These are phyloP conservation scores for Tribolium madens DNA, from an alignment of 1,140 invertebrate species.

Conservation along the genomic window DNA sequence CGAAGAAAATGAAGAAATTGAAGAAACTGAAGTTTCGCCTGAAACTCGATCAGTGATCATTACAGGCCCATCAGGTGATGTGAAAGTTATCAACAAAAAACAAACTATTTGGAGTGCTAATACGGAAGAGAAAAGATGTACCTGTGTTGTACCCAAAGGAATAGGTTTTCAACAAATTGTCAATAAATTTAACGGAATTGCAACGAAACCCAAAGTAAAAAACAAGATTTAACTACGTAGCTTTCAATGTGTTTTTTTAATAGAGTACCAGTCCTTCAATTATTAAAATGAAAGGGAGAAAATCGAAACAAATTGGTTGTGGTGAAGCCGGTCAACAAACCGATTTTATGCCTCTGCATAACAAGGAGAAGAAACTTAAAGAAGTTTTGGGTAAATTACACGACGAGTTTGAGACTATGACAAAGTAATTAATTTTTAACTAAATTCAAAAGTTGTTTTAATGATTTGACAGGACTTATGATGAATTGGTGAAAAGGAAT, in stretches of 20 bases:
- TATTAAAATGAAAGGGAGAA: constrained; percentile 20
- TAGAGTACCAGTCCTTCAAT: neutral
- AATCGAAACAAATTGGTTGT: neutral
- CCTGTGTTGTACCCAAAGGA: constrained; percentile 55
- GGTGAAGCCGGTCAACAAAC: constrained; percentile 22
- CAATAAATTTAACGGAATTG: constrained; percentile 49
- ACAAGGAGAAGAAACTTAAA: constrained; percentile 61
- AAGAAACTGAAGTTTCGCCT: constrained; percentile 19
- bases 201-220: constrained; percentile 47
- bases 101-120: constrained; percentile 54
- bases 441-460: neutral
- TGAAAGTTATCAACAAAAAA: constrained; percentile 52
- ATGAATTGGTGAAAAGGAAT: constrained; percentile 64
- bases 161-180: constrained; percentile 57
- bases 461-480: constrained; percentile 65
- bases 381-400: constrained; percentile 67
- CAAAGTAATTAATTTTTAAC: constrained; percentile 60
- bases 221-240: constrained; percentile 2
- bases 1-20: constrained; percentile 53
- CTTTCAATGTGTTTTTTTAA: neutral
- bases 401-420: constrained; percentile 66
- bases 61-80: constrained; percentile 58
- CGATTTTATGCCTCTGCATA: constrained; percentile 51
- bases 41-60: constrained; percentile 41
- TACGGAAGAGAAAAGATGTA: constrained; percentile 55